phyloP scores from a whole-genome alignment of 2,113 vertebrate species.

The Sylvietta virens region DNA sequence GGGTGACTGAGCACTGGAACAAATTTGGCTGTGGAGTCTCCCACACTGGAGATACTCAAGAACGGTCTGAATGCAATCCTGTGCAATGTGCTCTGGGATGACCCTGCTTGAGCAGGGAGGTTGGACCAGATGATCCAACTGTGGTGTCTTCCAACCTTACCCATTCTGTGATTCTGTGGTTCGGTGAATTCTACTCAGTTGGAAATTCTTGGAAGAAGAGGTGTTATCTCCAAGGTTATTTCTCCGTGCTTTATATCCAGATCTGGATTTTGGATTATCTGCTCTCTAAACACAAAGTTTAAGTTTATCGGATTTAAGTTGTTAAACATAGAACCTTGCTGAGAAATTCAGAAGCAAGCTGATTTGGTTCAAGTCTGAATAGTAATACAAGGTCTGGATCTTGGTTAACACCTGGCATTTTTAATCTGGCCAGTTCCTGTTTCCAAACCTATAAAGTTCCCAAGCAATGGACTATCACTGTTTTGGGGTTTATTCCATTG shows the following conservation, averaged over 20 bases:
- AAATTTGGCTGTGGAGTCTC: background rate
- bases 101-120: background rate
- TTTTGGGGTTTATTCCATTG: background rate
- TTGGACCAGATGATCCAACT: background rate
- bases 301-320: background rate
- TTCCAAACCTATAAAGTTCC: background rate
- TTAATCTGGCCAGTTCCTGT: background rate
- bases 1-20: rapidly evolving
- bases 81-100: background rate
- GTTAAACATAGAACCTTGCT: background rate
- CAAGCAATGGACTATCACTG: background rate
- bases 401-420: background rate
- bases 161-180: background rate
- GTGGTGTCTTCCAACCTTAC: background rate
- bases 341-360: background rate
- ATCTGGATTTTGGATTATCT: background rate
- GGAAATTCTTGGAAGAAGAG: background rate
- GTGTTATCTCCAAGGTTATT: background rate
- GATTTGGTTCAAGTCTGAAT: background rate
- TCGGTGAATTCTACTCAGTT: background rate
- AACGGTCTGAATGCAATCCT: background rate
- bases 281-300: background rate
- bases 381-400: background rate
- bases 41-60: background rate
- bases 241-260: background rate